Evolutionary conservation across 2,797 vertebrate species (phyloP).

Genomic region (Heteromormyrus szaboi): DNA sequence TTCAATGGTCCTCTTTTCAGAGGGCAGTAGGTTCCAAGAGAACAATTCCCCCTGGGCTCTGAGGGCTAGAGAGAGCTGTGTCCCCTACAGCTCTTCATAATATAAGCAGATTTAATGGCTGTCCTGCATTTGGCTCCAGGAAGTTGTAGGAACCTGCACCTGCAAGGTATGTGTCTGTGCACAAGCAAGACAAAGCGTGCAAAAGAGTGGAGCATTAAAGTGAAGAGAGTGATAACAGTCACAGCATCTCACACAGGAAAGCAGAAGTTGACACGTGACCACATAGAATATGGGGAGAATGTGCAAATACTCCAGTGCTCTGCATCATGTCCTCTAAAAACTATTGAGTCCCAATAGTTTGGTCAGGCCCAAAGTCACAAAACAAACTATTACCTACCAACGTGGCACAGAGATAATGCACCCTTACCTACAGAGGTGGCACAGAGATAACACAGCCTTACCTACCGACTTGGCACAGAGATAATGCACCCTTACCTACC

Average conservation of each 20-base stretch:
- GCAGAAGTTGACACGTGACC: background rate
- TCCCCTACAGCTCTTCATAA: background rate
- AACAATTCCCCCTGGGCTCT: slow-evolving; percentile 1
- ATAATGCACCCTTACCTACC: background rate
- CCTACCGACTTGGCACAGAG: no score
- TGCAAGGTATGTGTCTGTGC: background rate
- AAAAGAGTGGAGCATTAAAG: background rate
- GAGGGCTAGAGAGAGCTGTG: background rate
- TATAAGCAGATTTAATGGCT: background rate
- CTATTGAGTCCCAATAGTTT: no score
- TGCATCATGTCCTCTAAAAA: no score
- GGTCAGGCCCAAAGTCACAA: no score
- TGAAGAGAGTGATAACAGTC: background rate
- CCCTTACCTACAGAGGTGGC: no score
- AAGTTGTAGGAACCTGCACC: background rate
- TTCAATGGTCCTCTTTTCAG: background rate
- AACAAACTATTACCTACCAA: no score
- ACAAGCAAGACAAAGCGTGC: background rate
- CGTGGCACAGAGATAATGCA: no score
- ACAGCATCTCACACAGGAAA: background rate
- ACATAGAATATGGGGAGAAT: background rate
- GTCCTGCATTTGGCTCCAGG: background rate
- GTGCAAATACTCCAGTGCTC: background rate
- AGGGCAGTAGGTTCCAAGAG: background rate
- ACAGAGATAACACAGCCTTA: no score